Evolutionary conservation across 2,888 invertebrate genomes (phyloP), one percentile per base, ranked within the genome.

Genomic region (Theodoxus fluviatilis): DNA sequence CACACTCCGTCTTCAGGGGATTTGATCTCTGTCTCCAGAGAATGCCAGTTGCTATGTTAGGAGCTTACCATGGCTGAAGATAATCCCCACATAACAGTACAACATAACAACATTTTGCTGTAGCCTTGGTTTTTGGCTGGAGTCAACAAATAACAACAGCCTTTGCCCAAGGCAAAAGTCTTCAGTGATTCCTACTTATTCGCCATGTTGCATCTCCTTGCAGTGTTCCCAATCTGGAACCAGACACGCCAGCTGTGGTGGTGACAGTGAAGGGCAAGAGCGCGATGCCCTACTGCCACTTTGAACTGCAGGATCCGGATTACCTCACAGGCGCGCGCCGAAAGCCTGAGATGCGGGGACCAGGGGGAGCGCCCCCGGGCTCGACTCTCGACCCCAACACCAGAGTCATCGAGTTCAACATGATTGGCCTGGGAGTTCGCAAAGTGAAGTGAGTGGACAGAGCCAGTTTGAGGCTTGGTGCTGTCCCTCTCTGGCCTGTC

Each of bases 271-370:
- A 83, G 57, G 93, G 90, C 0, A 90, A 89, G 77, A 91, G 92
- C 73, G 79, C 92, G 67, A 88, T 92, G 74, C 92, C 93, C 0
- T 91, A 91, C 78, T 92, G 91, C 79, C 92, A 93, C 83, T 91
- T 93, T 78, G 92, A 92, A 75, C 87, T 92, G 59, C 90, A 91
- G 74, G 90, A 91, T 71, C 91, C 90, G 66, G 91, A 92, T 84
- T 92, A 92, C 83, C 81, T 92, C 47, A 74, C 83, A 28, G 79
- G 81, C 63, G 85, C 84, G 25, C 81, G 85, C 12, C 78, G 87
- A 12, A 84, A 86, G 68, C 85, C 87, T 2, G 85, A 85, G 69
- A 79, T 86, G 72, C 76, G 83, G 49, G 85, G 85, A 2, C 85
- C 85, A 12, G 79, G 81, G 15, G 85, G 85, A 0, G 79, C 84